Conservation (phyloP, 1,140 invertebrate genomes). For the Zaprionus lachaisei region DNA sequence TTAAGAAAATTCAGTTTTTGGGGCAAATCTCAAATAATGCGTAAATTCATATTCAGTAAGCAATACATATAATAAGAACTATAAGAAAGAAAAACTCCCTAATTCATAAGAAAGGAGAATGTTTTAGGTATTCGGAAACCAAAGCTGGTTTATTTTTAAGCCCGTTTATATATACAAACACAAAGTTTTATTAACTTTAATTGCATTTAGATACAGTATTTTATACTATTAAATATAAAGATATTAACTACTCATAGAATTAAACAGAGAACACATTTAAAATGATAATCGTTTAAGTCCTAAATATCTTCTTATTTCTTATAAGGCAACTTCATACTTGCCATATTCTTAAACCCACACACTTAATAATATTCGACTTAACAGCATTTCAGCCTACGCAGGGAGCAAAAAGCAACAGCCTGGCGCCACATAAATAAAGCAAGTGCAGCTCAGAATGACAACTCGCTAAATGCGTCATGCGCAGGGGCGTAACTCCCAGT, state of each 20-base stretch:
- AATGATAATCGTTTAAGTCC: neutral
- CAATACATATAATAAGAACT: neutral
- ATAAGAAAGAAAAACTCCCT: neutral
- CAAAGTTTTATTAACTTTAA: too few relatives aligned
- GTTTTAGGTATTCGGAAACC: too few relatives aligned
- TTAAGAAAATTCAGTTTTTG: too few relatives aligned
- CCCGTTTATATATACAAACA: too few relatives aligned
- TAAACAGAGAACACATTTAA: neutral
- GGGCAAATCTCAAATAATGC: too few relatives aligned
- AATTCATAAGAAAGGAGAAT: too few relatives aligned
- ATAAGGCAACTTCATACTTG: too few relatives aligned
- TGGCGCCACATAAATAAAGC: constrained; percentile 77
- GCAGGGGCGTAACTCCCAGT: constrained; percentile 28
- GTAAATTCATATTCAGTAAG: neutral
- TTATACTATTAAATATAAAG: neutral
- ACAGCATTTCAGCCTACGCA: constrained; percentile 1
- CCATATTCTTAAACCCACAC: too few relatives aligned
- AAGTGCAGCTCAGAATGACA: constrained; percentile 71
- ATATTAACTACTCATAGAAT: neutral
- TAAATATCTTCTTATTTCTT: too few relatives aligned
- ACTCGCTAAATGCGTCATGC: constrained; percentile 67
- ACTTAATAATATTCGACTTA: constrained; percentile 3
- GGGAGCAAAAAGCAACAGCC: constrained; percentile 49
- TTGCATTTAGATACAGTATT: neutral
- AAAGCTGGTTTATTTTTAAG: neutral